Evolutionary conservation across 2,888 invertebrate species (phyloP), one percentile per base, ranked within the genome.

Genomic region (Pseudococcus longispinus): DNA sequence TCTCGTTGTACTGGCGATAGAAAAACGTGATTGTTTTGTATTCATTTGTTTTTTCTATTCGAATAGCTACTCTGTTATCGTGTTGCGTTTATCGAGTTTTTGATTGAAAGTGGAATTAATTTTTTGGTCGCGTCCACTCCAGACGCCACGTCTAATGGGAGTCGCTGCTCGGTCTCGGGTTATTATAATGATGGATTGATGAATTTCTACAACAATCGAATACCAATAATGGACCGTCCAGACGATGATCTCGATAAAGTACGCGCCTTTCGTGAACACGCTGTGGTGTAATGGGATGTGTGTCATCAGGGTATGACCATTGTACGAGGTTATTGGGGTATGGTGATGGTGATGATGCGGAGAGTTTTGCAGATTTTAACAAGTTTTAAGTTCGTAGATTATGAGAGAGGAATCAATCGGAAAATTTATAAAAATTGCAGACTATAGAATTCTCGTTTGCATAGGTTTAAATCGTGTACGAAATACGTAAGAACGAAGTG

Each of bases 11-110:
- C 9, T 37, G 20, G 18, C 18, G 77, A 80, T 80, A 80, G 77
- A 80, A 60, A n/a, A 70, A 80, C 77, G 77, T 80, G 77, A 80
- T 80, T 80, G 77, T 80, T 80, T 80, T 37, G 77, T 80, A 80
- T 80, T 80, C 77, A 42, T 80, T 80, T 80, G 77, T 80, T 80
- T 80, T 80, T 74, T 74, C 1, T 37, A 80, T 77, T 77, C 77
- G 42, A 20, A 77, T 77, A 20, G 51, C 4, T 60, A 60, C 23
- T 23, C 60, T 60, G 13, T 42, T 42, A 42, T 80, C 77, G 42
- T 42, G 77, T 80, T 20, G 37, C 37, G 9, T 42, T 42, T 74
- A 74, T 74, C 74, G 42, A 42, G n/a, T 80, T 42, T 80, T 80
- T 80, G n/a, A 80, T 80, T 80, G 42, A 18, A 70, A 74, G 5